These are phyloP conservation scores for Habrosyne pyritoides DNA, from an alignment of 2,888 invertebrate species.

Conservation along the genomic window DNA sequence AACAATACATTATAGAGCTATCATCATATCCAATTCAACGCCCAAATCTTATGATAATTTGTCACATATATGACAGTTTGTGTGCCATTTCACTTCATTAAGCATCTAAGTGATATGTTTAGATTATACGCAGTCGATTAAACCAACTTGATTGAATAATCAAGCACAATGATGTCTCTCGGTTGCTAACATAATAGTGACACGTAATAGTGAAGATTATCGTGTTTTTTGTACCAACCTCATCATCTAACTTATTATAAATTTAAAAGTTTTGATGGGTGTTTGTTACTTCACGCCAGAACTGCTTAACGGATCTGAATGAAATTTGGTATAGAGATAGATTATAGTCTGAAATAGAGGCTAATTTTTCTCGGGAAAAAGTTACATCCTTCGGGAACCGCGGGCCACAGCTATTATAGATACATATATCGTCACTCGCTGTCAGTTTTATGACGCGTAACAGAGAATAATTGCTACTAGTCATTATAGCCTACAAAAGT, in stretches of 20 bases:
- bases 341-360: no score
- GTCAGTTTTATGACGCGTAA: no score
- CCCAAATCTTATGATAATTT: background rate
- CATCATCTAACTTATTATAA: background rate
- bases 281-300: no score
- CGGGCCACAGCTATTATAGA: no score
- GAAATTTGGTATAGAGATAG: no score
- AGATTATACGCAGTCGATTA: background rate
- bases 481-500: no score
- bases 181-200: background rate
- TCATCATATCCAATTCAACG: background rate
- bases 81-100: background rate
- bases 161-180: background rate
- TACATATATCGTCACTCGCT: no score
- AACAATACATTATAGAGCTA: background rate
- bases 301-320: no score
- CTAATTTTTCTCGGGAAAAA: no score
- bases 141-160: background rate
- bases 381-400: no score
- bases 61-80: slow-evolving; percentile 3
- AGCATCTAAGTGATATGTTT: background rate
- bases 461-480: no score
- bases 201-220: background rate
- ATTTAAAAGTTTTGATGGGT: no score
- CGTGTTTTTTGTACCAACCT: background rate